A percentile compares a stretch with the other conserved stretches of the same genome.
phyloP scores from a whole-genome alignment of 2,888 invertebrate genomes.

The Aproaerema taeniolella region DNA sequence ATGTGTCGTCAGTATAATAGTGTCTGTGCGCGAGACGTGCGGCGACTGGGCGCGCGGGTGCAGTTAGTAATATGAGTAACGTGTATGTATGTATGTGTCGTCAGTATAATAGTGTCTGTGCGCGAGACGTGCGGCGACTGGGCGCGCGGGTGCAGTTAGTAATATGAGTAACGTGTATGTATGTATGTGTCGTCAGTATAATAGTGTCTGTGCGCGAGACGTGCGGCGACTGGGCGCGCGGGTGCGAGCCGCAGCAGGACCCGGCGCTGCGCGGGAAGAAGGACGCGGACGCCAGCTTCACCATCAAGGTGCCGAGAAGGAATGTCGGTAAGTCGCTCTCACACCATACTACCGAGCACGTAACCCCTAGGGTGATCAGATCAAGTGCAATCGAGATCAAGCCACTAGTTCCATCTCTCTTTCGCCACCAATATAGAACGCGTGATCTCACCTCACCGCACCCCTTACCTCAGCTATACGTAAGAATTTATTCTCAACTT shows the following conservation, averaged over 20 bases:
- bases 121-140: constrained; percentile 98
- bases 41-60: constrained; percentile 97
- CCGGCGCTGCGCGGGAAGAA: constrained; percentile 95
- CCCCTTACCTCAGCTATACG: no score
- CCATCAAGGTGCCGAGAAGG: constrained; percentile 92
- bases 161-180: no score
- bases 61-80: no score
- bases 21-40: constrained; percentile 97
- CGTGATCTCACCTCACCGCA: no score
- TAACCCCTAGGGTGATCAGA: no score
- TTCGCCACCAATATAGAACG: no score
- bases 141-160: constrained; percentile 92
- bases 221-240: constrained; percentile 97
- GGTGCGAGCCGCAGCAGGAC: constrained; percentile 93
- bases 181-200: constrained; percentile 88
- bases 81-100: no score
- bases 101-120: constrained; percentile 96
- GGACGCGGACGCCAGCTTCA: constrained; percentile 91
- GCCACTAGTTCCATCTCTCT: no score
- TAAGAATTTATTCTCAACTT: no score
- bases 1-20: constrained; percentile 90
- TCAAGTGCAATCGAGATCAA: no score
- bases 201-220: constrained; percentile 98
- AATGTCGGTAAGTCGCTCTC: constrained; percentile 94
- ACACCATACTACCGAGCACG: no score